Percentiles rank a stretch among this genome's conserved stretches.
These are phyloP conservation scores for Phenganax marumi DNA, from an alignment of 92 coral and sea anemone genomes.

Conservation along the genomic window DNA sequence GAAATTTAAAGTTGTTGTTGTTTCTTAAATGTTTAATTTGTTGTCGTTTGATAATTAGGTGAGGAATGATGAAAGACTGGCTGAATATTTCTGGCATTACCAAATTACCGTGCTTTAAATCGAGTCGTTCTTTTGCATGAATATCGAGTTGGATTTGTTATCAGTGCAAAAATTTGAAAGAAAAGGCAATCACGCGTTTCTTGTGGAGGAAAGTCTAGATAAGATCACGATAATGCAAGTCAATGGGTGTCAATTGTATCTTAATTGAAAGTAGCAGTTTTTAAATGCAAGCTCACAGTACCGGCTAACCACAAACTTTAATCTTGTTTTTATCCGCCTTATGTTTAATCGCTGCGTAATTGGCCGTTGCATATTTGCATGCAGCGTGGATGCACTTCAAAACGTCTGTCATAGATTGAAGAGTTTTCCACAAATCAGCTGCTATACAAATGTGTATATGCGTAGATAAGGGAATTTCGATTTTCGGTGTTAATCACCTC, in stretches of 20 bases:
- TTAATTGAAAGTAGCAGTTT: constrained; percentile 40
- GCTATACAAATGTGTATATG: constrained; percentile 2
- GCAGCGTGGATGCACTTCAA: background rate
- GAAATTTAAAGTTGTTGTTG: background rate
- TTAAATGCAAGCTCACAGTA: constrained; percentile 10
- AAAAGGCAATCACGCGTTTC: constrained; percentile 15
- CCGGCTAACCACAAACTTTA: constrained; percentile 19
- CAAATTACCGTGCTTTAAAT: background rate
- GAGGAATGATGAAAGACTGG: no score
- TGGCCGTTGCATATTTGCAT: constrained; percentile 1
- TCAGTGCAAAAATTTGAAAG: constrained; percentile 6
- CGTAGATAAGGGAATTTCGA: background rate
- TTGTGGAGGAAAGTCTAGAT: background rate
- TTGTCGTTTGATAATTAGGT: background rate
- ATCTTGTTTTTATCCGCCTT: constrained; percentile 7
- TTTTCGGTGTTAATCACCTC: no score
- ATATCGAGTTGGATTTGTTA: constrained; percentile 12
- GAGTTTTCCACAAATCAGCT: constrained; percentile 15
- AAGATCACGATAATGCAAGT: background rate
- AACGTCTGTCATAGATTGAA: background rate
- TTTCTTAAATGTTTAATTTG: background rate
- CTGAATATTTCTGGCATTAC: no score
- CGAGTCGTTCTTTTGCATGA: background rate
- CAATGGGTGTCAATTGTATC: constrained; percentile 36
- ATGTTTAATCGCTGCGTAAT: constrained; percentile 14